phyloP scores from a whole-genome alignment of 1,140 invertebrate species.

The Latrodectus geometricus region DNA sequence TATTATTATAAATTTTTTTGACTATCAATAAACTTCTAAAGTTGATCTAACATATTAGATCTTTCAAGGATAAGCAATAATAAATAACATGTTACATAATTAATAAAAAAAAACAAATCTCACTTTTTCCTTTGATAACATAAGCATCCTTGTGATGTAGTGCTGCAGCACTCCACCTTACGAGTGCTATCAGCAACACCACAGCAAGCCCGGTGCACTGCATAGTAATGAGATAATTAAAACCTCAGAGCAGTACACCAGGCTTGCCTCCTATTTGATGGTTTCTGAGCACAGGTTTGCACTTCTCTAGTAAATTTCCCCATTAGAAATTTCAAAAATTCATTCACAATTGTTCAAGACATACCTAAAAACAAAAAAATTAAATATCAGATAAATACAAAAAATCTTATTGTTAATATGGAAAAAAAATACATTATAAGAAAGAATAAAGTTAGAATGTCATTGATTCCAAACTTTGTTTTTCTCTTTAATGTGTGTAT shows the following conservation, averaged over 20 bases:
- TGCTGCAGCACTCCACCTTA: background rate
- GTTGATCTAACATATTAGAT: too few relatives aligned
- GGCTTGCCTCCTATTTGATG: conserved; percentile 38
- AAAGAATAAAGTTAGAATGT: background rate
- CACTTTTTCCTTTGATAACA: conserved; percentile 61
- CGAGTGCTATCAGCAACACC: conserved; percentile 17
- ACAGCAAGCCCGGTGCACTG: conserved; percentile 33
- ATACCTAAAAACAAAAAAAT: background rate
- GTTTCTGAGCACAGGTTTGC: background rate
- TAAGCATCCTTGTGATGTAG: conserved; percentile 39
- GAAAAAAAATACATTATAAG: background rate
- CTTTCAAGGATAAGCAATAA: too few relatives aligned
- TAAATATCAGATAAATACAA: background rate
- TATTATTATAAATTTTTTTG: too few relatives aligned
- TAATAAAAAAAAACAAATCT: background rate
- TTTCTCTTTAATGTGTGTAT: too few relatives aligned
- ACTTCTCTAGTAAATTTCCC: background rate
- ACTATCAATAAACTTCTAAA: too few relatives aligned
- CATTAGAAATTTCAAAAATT: conserved; percentile 19
- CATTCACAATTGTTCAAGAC: background rate
- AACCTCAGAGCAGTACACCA: conserved; percentile 43
- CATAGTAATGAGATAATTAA: conserved; percentile 20
- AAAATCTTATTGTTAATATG: background rate
- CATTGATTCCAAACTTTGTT: background rate
- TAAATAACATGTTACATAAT: too few relatives aligned